A percentile compares a stretch with the other conserved stretches of the same genome.
Conservation (phyloP, 2,113 vertebrate species). For the Macroglossus sobrinus region DNA sequence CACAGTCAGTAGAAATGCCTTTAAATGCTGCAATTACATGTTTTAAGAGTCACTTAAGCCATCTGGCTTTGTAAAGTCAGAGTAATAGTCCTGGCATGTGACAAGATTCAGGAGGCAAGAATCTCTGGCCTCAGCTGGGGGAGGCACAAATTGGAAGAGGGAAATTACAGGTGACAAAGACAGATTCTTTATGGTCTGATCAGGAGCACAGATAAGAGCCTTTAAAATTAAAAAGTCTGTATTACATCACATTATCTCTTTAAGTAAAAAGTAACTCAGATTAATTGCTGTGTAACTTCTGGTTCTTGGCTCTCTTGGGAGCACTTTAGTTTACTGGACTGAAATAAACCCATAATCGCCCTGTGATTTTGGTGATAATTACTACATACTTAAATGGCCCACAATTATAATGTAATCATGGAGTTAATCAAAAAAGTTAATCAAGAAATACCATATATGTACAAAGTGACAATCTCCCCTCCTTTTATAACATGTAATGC, state of each 20-base stretch:
- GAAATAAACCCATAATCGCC: conserved; percentile 73
- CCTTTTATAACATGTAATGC: conserved; percentile 31
- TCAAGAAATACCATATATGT: conserved; percentile 51
- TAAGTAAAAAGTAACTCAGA: conserved; percentile 52
- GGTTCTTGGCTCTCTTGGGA: conserved; percentile 64
- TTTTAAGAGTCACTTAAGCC: conserved; percentile 31
- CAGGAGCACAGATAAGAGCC: neutral
- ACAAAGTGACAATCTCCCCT: conserved; percentile 22
- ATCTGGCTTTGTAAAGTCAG: conserved; percentile 25
- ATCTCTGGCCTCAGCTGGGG: neutral
- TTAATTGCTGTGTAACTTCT: conserved; percentile 65
- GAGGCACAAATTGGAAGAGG: neutral
- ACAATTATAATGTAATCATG: conserved; percentile 74
- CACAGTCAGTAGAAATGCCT: neutral
- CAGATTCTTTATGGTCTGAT: neutral
- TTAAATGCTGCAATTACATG: neutral
- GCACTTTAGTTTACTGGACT: conserved; percentile 48
- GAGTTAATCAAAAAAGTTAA: conserved; percentile 71
- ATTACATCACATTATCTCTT: neutral
- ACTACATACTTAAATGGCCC: conserved; percentile 63
- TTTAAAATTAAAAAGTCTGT: neutral
- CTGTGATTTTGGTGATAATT: conserved; percentile 75
- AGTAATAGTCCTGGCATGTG: neutral
- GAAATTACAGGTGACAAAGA: neutral
- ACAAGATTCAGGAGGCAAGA: neutral